Conservation (phyloP, 2,113 vertebrate species). For the Seriola rivoliana region DNA sequence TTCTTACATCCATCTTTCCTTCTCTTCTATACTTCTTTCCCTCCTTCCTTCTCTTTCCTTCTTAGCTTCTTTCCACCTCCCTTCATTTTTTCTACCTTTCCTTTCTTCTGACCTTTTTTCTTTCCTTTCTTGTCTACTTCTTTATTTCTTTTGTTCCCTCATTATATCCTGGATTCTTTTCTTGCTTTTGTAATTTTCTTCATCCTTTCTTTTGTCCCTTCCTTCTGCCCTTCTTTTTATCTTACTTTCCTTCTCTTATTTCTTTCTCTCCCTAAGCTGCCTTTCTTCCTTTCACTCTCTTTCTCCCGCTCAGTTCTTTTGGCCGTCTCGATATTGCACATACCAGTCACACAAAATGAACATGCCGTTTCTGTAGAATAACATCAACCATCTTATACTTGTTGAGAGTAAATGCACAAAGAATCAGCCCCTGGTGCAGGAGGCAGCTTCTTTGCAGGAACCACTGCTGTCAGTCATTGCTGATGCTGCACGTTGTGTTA, state of each 20-base stretch:
- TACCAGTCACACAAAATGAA: not conserved
- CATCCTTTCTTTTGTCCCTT: not conserved
- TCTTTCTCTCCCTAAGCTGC: not conserved
- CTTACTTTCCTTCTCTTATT: no score
- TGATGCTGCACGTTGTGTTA: conserved; percentile 28
- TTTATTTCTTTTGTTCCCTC: not conserved
- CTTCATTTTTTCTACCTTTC: not conserved
- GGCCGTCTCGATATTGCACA: not conserved
- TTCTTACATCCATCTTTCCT: not conserved
- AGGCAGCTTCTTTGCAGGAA: conserved; percentile 68
- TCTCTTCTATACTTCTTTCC: no score
- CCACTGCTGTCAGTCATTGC: conserved; percentile 45
- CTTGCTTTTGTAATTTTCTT: not conserved
- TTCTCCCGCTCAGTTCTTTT: not conserved
- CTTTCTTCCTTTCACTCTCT: not conserved
- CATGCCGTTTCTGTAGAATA: conserved; percentile 45
- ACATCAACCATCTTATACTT: conserved; percentile 4
- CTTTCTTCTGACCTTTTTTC: not conserved
- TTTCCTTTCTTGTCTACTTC: not conserved
- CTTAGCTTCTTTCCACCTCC: not conserved
- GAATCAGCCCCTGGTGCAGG: conserved; percentile 36
- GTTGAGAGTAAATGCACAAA: conserved; percentile 42
- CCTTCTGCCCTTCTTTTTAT: no score
- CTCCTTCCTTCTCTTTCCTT: no score
- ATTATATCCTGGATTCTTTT: not conserved